A percentile compares a stretch with the other conserved stretches of the same genome.
phyloP scores from a whole-genome alignment of 2,113 vertebrate genomes.

The Heterocephalus glaber region DNA sequence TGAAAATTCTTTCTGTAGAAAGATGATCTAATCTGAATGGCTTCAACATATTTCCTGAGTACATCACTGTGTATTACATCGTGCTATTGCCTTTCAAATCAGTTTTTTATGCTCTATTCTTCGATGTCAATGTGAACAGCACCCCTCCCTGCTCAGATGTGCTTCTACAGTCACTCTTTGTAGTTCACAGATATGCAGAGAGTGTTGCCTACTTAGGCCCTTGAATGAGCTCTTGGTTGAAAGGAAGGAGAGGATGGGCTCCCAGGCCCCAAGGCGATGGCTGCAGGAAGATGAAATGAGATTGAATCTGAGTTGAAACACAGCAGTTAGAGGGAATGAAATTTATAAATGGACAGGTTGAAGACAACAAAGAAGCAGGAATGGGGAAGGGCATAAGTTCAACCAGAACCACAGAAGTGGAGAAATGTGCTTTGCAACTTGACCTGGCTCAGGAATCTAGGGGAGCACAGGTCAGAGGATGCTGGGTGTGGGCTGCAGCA shows the following conservation, averaged over 20 bases:
- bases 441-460: background rate
- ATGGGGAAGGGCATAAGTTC: background rate
- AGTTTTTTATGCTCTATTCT: background rate
- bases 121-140: background rate
- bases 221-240: background rate
- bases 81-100: background rate
- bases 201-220: background rate
- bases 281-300: background rate
- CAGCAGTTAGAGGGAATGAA: background rate
- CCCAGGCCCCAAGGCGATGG: no score
- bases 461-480: background rate
- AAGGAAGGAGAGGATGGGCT: background rate
- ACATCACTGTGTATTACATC: background rate
- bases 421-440: background rate
- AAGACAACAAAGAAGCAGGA: background rate
- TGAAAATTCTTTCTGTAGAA: background rate
- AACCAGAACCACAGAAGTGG: background rate
- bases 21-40: background rate
- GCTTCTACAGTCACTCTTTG: background rate
- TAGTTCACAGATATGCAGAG: background rate
- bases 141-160: background rate
- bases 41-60: background rate
- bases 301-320: background rate
- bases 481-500: fast-evolving
- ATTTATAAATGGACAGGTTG: background rate